phyloP scores from a whole-genome alignment of 2,113 vertebrate genomes.

The Catharus minimus region DNA sequence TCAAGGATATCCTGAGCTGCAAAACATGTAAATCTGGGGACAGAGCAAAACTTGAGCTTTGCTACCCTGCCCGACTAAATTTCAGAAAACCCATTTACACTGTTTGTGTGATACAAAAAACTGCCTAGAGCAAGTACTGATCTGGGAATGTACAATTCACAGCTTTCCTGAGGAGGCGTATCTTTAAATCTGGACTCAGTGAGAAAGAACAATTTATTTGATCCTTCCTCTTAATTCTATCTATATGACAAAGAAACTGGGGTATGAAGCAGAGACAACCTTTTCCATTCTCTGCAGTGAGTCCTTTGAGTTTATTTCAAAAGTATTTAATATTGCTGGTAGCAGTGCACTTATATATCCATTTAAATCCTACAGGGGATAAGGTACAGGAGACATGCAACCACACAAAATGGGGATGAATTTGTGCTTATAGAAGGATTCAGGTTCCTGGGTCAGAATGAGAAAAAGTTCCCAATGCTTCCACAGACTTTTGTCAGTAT shows the following conservation, averaged over 20 bases:
- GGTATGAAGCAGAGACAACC: neutral
- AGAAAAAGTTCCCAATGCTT: neutral
- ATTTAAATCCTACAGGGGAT: neutral
- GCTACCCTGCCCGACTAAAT: neutral
- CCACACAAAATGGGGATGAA: rapidly evolving
- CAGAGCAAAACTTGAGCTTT: neutral
- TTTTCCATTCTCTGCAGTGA: neutral
- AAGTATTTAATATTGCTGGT: neutral
- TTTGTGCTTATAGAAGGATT: neutral
- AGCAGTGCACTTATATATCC: neutral
- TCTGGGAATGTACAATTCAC: neutral
- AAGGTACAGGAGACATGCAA: neutral
- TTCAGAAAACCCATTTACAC: neutral
- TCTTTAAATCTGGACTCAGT: neutral
- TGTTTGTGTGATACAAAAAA: neutral
- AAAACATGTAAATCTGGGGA: neutral
- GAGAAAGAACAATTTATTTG: neutral
- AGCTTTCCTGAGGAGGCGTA: neutral
- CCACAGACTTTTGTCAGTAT: neutral
- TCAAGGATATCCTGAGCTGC: neutral
- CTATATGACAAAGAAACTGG: neutral
- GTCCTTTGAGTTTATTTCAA: neutral
- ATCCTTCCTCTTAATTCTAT: neutral
- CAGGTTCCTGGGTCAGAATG: rapidly evolving
- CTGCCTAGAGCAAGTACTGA: neutral